Conservation (phyloP, 2,797 vertebrate species). For the Trachops cirrhosus region DNA sequence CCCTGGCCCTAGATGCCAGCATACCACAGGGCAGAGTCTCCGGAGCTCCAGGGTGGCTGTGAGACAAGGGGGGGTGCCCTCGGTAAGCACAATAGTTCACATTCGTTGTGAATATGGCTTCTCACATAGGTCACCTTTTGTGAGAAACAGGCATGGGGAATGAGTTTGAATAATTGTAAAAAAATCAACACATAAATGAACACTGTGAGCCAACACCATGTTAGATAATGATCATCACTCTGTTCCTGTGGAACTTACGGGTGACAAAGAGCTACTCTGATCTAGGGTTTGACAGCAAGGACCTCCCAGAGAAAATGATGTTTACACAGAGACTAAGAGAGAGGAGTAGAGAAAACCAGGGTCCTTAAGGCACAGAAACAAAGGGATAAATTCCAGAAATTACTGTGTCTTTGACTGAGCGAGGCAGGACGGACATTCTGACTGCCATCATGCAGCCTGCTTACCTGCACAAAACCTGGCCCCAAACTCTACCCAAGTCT, state of each 20-base stretch:
- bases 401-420: background rate
- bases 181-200: background rate
- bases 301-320: background rate
- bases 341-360: background rate
- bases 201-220: background rate
- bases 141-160: background rate
- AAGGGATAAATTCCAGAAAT: background rate
- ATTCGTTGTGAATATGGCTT: background rate
- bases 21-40: background rate
- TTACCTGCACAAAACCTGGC: background rate
- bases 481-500: background rate
- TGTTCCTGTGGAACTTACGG: background rate
- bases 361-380: background rate
- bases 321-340: background rate
- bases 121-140: background rate
- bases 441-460: background rate
- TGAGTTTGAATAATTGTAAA: background rate
- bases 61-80: background rate
- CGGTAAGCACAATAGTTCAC: background rate
- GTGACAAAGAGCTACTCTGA: background rate
- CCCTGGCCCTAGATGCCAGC: background rate
- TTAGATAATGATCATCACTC: background rate
- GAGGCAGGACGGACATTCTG: background rate
- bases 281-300: background rate
- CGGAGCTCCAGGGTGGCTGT: background rate